Evolutionary conservation across 1,140 invertebrate genomes (phyloP), one percentile per base, ranked within the genome.

Genomic region (Sarcophaga bullata): DNA sequence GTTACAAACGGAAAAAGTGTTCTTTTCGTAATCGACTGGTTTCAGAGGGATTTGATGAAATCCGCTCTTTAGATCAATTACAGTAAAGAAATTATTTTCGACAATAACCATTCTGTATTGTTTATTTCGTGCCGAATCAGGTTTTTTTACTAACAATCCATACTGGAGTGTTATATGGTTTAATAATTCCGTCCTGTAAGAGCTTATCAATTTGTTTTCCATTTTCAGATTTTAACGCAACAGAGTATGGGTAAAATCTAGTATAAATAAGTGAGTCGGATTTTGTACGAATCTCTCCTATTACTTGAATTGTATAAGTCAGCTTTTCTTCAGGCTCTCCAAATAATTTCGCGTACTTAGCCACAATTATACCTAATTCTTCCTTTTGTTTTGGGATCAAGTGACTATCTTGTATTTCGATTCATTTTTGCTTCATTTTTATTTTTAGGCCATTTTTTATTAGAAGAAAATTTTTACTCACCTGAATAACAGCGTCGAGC

Each of bases 11-110:
- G n/a, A n/a, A n/a, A n/a, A n/a, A n/a, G n/a, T n/a, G n/a, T n/a
- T n/a, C n/a, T n/a, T n/a, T n/a, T n/a, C n/a, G n/a, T n/a, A n/a
- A n/a, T 89, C 86, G 62, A 84, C 58, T 80, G 80, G 49, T 75
- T 72, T 82, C 8, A 90, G 83, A 11, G 84, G 84, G 5, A 91
- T 85, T 84, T 93, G 92, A 85, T 91, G 91, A 84, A 91, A 93
- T 6, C 92, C 92, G 46, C 84, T 86, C 6, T 85, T 86, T 9
- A n/a, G 83, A 87, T 93, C 91, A 25, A 92, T n/a, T n/a, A 89
- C 88, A 6, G 88, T 85, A 82, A 92, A 92, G 83, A 87, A 91
- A 80, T 84, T 87, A 8, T 84, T 83, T 8, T 86, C 87, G 8
- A 90, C 89, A 37, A 90, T 84, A 0, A 87, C 88, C 46, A 90